phyloP scores from a whole-genome alignment of 2,888 invertebrate species.

The Mellilla xanthometata region DNA sequence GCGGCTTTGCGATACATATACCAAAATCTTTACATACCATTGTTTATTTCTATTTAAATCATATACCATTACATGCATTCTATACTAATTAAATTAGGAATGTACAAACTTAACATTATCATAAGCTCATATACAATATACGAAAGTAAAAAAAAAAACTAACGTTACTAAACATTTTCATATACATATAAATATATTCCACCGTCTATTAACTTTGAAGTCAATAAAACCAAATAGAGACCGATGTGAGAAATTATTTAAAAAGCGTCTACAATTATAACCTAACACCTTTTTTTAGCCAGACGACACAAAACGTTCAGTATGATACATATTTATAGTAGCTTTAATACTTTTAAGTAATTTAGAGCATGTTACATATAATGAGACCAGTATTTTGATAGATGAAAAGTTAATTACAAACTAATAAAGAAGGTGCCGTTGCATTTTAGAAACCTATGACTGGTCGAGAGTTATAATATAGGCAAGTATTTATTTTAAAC shows the following conservation, averaged over 20 bases:
- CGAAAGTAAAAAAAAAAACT: constrained; percentile 35
- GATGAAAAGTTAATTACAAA: constrained; percentile 10
- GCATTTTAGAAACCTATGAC: background rate
- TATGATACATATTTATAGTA: constrained; percentile 23
- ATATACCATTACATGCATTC: constrained; percentile 17
- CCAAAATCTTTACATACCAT: constrained; percentile 14
- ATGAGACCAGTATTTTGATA: constrained; percentile 6
- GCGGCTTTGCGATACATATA: constrained; percentile 17
- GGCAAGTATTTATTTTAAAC: too few species aligned
- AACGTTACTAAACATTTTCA: background rate
- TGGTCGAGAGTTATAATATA: too few species aligned
- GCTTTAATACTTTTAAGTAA: constrained; percentile 14
- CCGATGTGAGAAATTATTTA: too few species aligned
- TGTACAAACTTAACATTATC: constrained; percentile 65
- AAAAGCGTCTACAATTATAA: constrained; percentile 1
- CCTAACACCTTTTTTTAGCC: constrained; percentile 5
- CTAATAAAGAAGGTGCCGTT: constrained; percentile 16
- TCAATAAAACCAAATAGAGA: too few species aligned
- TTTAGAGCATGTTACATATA: constrained; percentile 9
- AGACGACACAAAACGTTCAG: constrained; percentile 3
- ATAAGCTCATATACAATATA: constrained; percentile 34
- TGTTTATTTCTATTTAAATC: too few species aligned
- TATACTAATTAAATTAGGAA: constrained; percentile 57
- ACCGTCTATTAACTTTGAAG: too few species aligned
- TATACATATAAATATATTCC: too few species aligned